Percentiles rank a stretch among this genome's conserved stretches.
Evolutionary conservation across 1,140 invertebrate genomes (phyloP).

Genomic region (Euwallacea fornicatus): DNA sequence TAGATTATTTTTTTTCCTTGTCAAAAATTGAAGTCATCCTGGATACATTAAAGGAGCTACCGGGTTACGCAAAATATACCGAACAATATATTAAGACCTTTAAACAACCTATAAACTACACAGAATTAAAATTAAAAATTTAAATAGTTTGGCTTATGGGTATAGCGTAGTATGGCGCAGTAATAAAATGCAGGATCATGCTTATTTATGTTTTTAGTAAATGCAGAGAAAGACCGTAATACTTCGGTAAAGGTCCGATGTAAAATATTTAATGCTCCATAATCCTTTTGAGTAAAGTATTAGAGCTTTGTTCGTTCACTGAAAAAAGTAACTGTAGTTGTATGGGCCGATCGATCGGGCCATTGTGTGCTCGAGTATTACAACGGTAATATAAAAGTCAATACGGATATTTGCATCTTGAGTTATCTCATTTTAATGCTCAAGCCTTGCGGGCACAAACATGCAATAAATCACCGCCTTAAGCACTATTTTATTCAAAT

Average conservation of each 20-base stretch:
- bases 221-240: slow-evolving; percentile 32
- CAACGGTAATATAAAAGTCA: no score
- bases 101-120: slow-evolving; percentile 13
- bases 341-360: slow-evolving; percentile 7
- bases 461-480: slow-evolving; percentile 2
- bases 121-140: slow-evolving; percentile 38
- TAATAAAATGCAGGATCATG: slow-evolving; percentile 37
- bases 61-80: neutral
- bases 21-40: no score
- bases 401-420: no score
- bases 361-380: slow-evolving; percentile 4
- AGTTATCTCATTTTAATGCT: no score
- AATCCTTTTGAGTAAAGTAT: slow-evolving; percentile 36
- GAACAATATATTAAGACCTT: slow-evolving; percentile 8
- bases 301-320: slow-evolving; percentile 27
- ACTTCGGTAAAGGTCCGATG: slow-evolving; percentile 35
- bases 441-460: neutral
- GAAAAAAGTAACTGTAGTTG: slow-evolving; percentile 32
- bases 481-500: slow-evolving; percentile 2
- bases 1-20: no score
- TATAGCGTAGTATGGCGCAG: slow-evolving; percentile 32
- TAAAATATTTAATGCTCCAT: slow-evolving; percentile 33
- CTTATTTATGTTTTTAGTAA: slow-evolving; percentile 37
- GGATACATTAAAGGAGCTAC: no score
- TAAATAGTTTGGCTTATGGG: slow-evolving; percentile 35